These are phyloP conservation scores for Alligator sinensis DNA, from an alignment of 2,113 vertebrate genomes.

Conservation along the genomic window DNA sequence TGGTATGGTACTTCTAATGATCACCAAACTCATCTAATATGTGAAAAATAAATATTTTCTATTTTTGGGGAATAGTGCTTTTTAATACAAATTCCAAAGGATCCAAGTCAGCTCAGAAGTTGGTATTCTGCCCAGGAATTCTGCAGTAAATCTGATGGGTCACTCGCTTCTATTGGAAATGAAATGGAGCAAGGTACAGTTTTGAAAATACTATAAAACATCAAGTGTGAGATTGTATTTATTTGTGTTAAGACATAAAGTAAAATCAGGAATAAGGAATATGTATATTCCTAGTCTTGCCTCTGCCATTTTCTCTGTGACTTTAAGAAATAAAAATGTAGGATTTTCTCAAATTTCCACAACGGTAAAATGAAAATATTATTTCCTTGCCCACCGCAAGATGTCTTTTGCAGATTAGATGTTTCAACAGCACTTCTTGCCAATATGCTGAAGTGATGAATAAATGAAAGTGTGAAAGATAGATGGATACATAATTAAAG, in stretches of 20 bases:
- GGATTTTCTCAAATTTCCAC: not conserved
- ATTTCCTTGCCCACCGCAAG: not conserved
- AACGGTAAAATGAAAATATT: not conserved
- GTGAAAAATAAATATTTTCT: not conserved
- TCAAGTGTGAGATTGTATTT: not conserved
- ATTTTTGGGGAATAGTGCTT: slow-evolving; percentile 83
- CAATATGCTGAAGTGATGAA: not conserved
- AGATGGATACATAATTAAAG: not conserved
- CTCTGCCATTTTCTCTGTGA: not conserved
- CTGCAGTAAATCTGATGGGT: slow-evolving; percentile 82
- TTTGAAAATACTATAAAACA: not conserved
- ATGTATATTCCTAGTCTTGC: not conserved
- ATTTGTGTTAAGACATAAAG: not conserved
- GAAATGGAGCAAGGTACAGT: slow-evolving; percentile 92
- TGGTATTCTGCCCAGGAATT: slow-evolving; percentile 88
- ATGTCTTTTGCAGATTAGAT: not conserved
- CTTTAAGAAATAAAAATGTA: not conserved
- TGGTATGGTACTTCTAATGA: not conserved
- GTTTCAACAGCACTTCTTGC: not conserved
- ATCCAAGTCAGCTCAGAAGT: slow-evolving; percentile 78
- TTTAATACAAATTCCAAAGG: slow-evolving; percentile 85
- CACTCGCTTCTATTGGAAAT: slow-evolving; percentile 85
- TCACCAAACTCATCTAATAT: slow-evolving; percentile 3
- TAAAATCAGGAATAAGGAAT: not conserved
- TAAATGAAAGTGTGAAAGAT: not conserved